Evolutionary conservation across 92 coral and sea anemone species (phyloP).

Genomic region (Palythoa grandis): DNA sequence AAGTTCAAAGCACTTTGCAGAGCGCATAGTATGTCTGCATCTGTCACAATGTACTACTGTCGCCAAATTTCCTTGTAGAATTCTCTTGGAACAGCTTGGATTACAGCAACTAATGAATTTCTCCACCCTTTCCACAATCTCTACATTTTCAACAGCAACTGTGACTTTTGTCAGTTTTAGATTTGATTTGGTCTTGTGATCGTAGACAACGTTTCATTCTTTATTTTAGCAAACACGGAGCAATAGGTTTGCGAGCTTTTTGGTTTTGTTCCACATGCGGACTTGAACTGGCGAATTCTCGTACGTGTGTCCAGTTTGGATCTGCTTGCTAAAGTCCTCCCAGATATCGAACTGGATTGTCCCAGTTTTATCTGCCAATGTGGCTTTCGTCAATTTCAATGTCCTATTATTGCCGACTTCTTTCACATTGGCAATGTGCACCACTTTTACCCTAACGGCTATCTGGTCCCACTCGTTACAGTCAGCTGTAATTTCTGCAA

Average conservation of each 20-base stretch:
- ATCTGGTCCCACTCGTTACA: conserved; percentile 35
- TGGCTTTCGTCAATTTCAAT: conserved; percentile 9
- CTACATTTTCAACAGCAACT: conserved; percentile 8
- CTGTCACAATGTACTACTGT: conserved; percentile 40
- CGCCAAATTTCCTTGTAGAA: conserved; percentile 25
- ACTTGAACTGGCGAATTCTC: conserved; percentile 35
- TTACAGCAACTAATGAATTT: conserved; percentile 20
- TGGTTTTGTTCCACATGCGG: conserved; percentile 4
- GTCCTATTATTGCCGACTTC: conserved; percentile 3
- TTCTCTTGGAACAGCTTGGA: conserved; percentile 23
- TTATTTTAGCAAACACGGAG: conserved; percentile 6
- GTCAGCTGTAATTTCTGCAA: neutral
- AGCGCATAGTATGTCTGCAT: conserved; percentile 20
- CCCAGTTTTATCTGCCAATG: conserved; percentile 36
- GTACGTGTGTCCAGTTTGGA: conserved; percentile 31
- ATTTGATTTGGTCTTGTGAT: conserved; percentile 28
- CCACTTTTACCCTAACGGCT: too few species aligned
- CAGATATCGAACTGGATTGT: conserved; percentile 25
- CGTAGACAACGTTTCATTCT: conserved; percentile 4
- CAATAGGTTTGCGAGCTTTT: neutral
- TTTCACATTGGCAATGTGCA: conserved; percentile 18
- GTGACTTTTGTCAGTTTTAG: conserved; percentile 17
- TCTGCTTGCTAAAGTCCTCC: conserved; percentile 6
- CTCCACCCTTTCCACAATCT: conserved; percentile 10
- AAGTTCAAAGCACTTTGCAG: conserved; percentile 15